phyloP scores from a whole-genome alignment of 1,140 invertebrate genomes.

The Temnothorax longispinosus region DNA sequence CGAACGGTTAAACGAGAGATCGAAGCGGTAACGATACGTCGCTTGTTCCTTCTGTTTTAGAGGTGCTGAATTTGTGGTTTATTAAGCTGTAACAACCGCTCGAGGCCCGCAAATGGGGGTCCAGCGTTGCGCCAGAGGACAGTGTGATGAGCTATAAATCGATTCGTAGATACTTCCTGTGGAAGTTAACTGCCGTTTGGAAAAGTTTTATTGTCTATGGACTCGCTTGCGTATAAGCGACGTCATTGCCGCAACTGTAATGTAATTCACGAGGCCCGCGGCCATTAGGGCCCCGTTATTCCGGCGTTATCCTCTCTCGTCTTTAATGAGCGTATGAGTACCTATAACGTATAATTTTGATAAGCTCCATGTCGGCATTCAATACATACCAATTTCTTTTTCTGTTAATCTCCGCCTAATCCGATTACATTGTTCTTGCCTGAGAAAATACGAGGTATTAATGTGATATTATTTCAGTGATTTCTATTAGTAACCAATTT shows the following conservation, averaged over 20 bases:
- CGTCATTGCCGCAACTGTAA: constrained; percentile 32
- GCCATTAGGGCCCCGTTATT: constrained; percentile 44
- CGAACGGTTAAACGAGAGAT: constrained; percentile 23
- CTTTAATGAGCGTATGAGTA: constrained; percentile 23
- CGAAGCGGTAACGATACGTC: background rate
- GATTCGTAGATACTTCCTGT: constrained; percentile 49
- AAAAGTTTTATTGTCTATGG: constrained; percentile 50
- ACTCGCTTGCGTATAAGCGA: constrained; percentile 43
- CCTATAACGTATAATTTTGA: constrained; percentile 22
- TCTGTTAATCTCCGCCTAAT: constrained; percentile 9
- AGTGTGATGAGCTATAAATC: constrained; percentile 57
- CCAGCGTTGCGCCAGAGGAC: background rate
- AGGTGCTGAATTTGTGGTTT: constrained; percentile 21
- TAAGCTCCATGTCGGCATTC: constrained; percentile 3
- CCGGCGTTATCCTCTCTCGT: constrained; percentile 29
- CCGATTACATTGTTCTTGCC: background rate
- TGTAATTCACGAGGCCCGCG: constrained; percentile 43
- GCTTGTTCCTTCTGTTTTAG: constrained; percentile 5
- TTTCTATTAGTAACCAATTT: constrained; percentile 1
- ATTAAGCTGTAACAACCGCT: constrained; percentile 34
- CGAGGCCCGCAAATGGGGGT: background rate
- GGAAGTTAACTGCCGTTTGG: constrained; percentile 53
- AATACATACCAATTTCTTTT: background rate
- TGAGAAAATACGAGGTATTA: background rate
- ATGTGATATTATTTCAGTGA: background rate